Conservation (phyloP, 2,888 invertebrate species). For the Perizoma flavofasciatum region DNA sequence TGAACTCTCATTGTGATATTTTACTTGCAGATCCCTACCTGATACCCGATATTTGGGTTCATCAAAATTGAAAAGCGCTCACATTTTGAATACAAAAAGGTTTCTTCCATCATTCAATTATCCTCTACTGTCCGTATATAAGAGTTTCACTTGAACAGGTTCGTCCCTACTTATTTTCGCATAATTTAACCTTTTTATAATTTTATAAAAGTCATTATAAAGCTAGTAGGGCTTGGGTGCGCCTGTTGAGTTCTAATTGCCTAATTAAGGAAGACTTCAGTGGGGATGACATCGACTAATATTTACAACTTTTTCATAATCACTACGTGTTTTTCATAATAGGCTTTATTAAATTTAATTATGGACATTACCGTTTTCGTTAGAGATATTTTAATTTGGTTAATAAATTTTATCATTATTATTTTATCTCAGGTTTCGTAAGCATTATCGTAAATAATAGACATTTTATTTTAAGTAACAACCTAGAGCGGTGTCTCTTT, state of each 20-base stretch:
- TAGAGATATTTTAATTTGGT: slow-evolving; percentile 3
- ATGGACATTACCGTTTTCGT: slow-evolving; percentile 4
- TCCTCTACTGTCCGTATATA: slow-evolving; percentile 26
- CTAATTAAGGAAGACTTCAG: slow-evolving; percentile 20
- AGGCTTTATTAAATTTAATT: slow-evolving; percentile 26
- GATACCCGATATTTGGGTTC: slow-evolving; percentile 16
- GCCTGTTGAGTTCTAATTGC: slow-evolving; percentile 17
- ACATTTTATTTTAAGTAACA: too few species aligned
- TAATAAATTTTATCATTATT: not conserved
- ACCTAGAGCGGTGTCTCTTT: too few species aligned
- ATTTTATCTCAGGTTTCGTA: slow-evolving; percentile 4
- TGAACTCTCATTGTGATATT: slow-evolving; percentile 11
- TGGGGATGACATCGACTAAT: slow-evolving; percentile 19
- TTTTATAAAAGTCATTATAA: slow-evolving; percentile 30
- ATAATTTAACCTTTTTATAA: slow-evolving; percentile 37
- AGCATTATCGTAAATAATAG: too few species aligned
- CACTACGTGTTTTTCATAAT: slow-evolving; percentile 18
- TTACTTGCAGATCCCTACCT: not conserved
- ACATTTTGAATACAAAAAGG: slow-evolving; percentile 36
- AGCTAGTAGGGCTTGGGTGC: slow-evolving; percentile 11
- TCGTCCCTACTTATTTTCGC: slow-evolving; percentile 32
- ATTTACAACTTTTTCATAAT: slow-evolving; percentile 24
- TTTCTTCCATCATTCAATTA: slow-evolving; percentile 37
- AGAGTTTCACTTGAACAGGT: slow-evolving; percentile 28
- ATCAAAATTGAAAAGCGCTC: slow-evolving; percentile 34